Evolutionary conservation across 2,113 vertebrate genomes (phyloP).

Genomic region (Amazona guildingii): DNA sequence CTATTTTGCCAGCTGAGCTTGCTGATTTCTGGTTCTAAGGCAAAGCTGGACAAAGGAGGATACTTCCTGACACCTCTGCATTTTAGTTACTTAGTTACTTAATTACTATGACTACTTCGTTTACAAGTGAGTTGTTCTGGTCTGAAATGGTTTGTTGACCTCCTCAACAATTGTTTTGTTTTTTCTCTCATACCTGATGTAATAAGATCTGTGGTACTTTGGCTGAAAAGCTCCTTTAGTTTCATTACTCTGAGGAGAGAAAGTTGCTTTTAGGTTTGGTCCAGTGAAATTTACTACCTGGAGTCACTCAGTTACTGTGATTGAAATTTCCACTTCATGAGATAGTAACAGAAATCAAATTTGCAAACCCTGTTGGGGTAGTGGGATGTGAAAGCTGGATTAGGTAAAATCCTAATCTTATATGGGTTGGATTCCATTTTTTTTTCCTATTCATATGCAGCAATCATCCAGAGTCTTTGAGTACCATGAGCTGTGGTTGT

Average conservation of each 20-base stretch:
- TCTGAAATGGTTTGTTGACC: slow-evolving; percentile 5
- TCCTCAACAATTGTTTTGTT: neutral
- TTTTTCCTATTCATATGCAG: neutral
- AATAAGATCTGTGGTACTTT: neutral
- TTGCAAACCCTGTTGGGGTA: neutral
- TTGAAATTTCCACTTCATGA: slow-evolving; percentile 31
- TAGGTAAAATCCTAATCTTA: slow-evolving; percentile 1
- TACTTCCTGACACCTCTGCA: neutral
- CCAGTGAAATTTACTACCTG: slow-evolving; percentile 1
- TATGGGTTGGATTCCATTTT: neutral
- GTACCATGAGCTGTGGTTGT: neutral
- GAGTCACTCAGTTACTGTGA: neutral
- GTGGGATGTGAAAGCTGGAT: neutral
- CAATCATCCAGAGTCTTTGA: neutral
- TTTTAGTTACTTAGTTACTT: neutral
- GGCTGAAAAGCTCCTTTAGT: neutral
- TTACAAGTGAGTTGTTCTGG: neutral
- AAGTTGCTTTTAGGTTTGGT: slow-evolving; percentile 1
- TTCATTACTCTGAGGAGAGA: neutral
- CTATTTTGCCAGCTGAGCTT: neutral
- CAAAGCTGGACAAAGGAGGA: neutral
- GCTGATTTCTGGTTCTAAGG: neutral
- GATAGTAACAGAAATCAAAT: neutral
- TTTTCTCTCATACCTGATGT: neutral
- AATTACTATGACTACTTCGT: neutral